Evolutionary conservation across 2,888 invertebrate species (phyloP).

Genomic region (Tipula helvola): DNA sequence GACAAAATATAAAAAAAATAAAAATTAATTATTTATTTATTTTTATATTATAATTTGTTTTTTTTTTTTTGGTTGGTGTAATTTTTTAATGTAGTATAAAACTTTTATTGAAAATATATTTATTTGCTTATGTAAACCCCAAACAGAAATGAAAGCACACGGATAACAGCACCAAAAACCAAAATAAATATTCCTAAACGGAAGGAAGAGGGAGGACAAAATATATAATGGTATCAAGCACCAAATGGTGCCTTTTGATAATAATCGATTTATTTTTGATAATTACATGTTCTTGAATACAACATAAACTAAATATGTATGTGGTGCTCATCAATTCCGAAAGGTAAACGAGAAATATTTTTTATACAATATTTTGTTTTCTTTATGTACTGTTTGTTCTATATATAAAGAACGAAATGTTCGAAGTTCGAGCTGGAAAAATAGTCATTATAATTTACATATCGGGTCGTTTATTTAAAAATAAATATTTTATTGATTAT

Average conservation of each 20-base stretch:
- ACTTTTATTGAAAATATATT: neutral
- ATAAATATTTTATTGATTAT: neutral
- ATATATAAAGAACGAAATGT: neutral
- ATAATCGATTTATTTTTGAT: neutral
- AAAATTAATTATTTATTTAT: neutral
- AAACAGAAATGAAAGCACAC: neutral
- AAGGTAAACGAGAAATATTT: neutral
- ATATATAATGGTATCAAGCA: neutral
- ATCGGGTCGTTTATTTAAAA: neutral
- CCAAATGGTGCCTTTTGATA: neutral
- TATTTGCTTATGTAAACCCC: neutral
- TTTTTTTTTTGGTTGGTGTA: neutral
- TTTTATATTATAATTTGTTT: neutral
- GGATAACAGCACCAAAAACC: neutral
- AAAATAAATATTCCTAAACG: neutral
- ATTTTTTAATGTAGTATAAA: neutral
- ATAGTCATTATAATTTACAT: neutral
- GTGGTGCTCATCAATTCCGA: neutral
- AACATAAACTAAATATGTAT: neutral
- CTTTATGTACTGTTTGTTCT: neutral
- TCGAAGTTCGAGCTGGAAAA: neutral
- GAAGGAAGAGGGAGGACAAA: neutral
- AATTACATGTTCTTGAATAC: neutral
- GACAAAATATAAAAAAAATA: neutral
- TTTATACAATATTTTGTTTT: neutral